Base-by-base conservation (phyloP, 1,140 invertebrate genomes). In the Berghia stephanieae region DNA sequence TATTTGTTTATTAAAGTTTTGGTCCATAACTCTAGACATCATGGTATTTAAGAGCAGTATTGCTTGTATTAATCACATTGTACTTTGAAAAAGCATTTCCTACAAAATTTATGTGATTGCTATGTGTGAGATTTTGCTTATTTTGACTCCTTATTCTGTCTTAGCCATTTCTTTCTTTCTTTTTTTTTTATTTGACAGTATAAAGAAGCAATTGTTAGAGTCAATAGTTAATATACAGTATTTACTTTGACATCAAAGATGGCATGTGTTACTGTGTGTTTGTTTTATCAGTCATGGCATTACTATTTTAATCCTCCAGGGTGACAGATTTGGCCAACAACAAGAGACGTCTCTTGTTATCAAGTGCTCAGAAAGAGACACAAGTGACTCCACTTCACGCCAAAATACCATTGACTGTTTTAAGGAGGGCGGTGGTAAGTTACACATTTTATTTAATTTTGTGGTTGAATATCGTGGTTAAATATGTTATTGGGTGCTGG, bases 331-430 rank as follows among this genome's bases (percentile, higher is more conserved):
- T 85, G 31, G 78, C 79, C 0, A 84, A 84, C 43, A 85, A 84
- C 72, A 88, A 87, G 73, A 73, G 86, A 67, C 63, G 87, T 43
- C 63, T 88, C 2, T 66, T 83, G 21, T 77, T 88, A 42, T 88
- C 87, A 6, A 87, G 86, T 46, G 74, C 86, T 34, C 83, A 84
- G 77, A 88, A 85, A 78, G 86, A 87, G 63, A 83, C 78, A 3
- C 82, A 83, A 24, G 73, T 82, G 0, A 87, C 85, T 3, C 83
- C 85, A 21, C 82, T 88, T 13, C 87, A 87, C 79, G 85, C 83
- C 40, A 85, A 85, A 49, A 77, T 89, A 40, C 88, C 88, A 31
- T 77, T 89, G 24, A 83, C 81, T 42, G 60, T 85, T 21, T 71
- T 88, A 0, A 81, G 78, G n/a, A 81, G 84, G 78, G 78, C 79